phyloP scores from a whole-genome alignment of 2,113 vertebrate genomes.

The Podarcis cretensis region DNA sequence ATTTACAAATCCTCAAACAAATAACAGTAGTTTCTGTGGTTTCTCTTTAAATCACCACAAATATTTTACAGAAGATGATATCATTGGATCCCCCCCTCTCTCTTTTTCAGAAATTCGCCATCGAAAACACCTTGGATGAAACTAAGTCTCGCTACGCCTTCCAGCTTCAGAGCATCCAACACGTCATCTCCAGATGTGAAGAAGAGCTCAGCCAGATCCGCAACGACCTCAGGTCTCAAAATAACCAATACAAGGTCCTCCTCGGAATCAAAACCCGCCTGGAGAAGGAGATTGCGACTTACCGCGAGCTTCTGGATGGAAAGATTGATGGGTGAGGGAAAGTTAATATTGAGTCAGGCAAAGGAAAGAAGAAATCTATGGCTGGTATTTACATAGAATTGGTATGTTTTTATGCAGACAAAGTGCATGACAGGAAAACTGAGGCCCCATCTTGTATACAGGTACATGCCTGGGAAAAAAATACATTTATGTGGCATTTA shows the following conservation, averaged over 20 bases:
- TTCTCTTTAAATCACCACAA: constrained; percentile 20
- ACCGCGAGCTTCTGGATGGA: constrained; percentile 92
- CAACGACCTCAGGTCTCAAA: constrained; percentile 84
- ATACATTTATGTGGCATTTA: not conserved
- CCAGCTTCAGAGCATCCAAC: constrained; percentile 87
- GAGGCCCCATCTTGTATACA: too few relatives aligned
- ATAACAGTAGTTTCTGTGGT: constrained; percentile 20
- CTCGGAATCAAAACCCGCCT: constrained; percentile 95
- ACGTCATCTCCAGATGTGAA: constrained; percentile 80
- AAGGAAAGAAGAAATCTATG: constrained; percentile 26
- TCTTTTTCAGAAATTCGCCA: constrained; percentile 84
- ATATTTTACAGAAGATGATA: not conserved
- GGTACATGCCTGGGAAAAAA: not conserved
- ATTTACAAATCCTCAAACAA: constrained; percentile 22
- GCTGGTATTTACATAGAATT: constrained; percentile 39
- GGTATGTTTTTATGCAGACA: not conserved
- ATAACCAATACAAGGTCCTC: constrained; percentile 86
- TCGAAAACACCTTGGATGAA: constrained; percentile 87
- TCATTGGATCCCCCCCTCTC: constrained; percentile 15
- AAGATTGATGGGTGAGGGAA: constrained; percentile 80
- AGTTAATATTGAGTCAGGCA: not conserved
- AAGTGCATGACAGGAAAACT: not conserved
- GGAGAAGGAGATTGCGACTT: constrained; percentile 95
- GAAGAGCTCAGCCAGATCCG: constrained; percentile 85
- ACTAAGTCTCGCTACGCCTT: constrained; percentile 82